Evolutionary conservation across 2,888 invertebrate genomes (phyloP), one percentile per base, ranked within the genome.

Genomic region (Leptinotarsa juncta): DNA sequence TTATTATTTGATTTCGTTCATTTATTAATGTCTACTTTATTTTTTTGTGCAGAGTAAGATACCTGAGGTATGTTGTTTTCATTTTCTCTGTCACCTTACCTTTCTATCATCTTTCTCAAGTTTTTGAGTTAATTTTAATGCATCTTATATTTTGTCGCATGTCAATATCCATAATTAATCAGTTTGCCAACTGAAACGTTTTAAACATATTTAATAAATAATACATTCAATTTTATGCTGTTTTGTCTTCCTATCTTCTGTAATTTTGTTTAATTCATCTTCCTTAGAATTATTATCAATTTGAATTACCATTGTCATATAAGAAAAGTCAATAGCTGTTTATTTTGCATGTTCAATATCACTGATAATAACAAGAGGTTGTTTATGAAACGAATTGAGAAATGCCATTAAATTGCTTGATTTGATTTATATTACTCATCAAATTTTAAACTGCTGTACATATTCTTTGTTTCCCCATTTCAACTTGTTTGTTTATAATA

Each of bases 281-380:
- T 48, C 42, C 15, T 3, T 16, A 49, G 42, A 32, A 32, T 42
- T 16, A 16, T 62, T 62, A 26, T 26, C 60, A 60, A 10, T 60
- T 60, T 60, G 15, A 62, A 3, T 62, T 26, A 5, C 4, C 16
- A 20, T 53, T 74, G 42, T 53, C 26, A 50, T 48, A 66, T 69
- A 72, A 10, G 42, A 42, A 42, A 73, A 57, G 78, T 80, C 80
- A 80, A 81, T 81, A 81, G 80, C 80, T 81, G 81, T 81, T 80
- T 79, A 70, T 67, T 76, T 73, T 74, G 75, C 75, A 76, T 78
- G 74, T 68, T 72, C 26, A 71, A 51, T 70, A 60, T 20, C 23
- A 62, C 12, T 32, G 60, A 60, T 23, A 26, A 14, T 60, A 26
- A 23, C 26, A 32, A 62, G n/a, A 32, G 42, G 26, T 42, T 62